Evolutionary conservation across 2,888 invertebrate species (phyloP), one percentile per base, ranked within the genome.

Genomic region (Cataglyphis albicans): DNA sequence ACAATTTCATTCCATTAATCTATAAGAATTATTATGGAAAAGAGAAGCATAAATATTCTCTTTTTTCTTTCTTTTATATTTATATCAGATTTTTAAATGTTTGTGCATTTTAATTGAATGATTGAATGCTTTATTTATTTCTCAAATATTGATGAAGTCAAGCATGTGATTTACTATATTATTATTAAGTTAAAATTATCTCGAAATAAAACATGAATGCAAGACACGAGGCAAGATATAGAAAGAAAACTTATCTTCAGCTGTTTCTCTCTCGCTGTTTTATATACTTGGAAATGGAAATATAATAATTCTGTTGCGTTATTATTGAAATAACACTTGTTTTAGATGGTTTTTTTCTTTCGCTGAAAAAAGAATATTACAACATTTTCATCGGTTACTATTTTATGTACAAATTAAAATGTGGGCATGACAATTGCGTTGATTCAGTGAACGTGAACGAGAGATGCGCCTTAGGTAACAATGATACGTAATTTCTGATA

Each of bases 361-460:
- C 10, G 15, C 18, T 48, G 32, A 41, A n/a, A 18, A 35, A 18
- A 35, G 9, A 35, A n/a, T 1, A 38, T 0, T 0, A 9, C 57
- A 7, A 59, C 3, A 25, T 41, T 41, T 73, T 57, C n/a, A 61
- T 63, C 32, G 12, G 10, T 6, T 18, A 15, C 7, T 32, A 5
- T 35, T 32, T 74, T 63, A 61, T 21, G 6, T 38, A 25, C 25
- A 41, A 5, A 4, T 61, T 59, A 61, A 73, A 59, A 10, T 38
- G 4, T 55, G 21, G 59, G 38, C 55, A 59, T 25, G 38, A 44
- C n/a, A 32, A 44, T 32, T 21, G 32, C 32, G 21, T 25, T 57
- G 21, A 63, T 61, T 74, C 74, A 74, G n/a, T 63, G 74, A 74
- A 74, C 74, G 61, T 61, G 35, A 63, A 25, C n/a, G 57, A 32